These are phyloP conservation scores for Anolis carolinensis DNA, from an alignment of 2,113 vertebrate genomes.

Conservation along the genomic window DNA sequence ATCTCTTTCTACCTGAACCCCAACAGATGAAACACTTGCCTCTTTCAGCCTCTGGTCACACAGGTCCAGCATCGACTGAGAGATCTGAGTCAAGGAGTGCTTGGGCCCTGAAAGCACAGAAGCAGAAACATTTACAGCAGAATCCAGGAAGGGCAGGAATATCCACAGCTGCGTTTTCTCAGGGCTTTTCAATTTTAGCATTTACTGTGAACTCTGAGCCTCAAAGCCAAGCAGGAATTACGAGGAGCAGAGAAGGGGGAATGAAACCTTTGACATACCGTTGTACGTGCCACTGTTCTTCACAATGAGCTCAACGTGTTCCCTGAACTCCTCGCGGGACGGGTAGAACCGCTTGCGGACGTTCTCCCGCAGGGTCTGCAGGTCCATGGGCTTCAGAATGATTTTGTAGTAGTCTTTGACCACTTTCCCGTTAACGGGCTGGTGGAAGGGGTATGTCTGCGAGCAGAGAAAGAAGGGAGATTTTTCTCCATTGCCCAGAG, in stretches of 20 bases:
- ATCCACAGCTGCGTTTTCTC: not conserved
- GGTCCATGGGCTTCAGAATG: conserved; percentile 95
- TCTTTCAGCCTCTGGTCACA: conserved; percentile 96
- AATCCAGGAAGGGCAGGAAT: not conserved
- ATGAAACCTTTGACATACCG: conserved; percentile 69
- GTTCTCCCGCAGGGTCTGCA: conserved; percentile 95
- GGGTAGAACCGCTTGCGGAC: conserved; percentile 94
- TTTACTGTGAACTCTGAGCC: too few species aligned
- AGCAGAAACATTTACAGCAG: not conserved
- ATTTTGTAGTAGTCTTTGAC: conserved; percentile 99
- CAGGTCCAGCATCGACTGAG: conserved; percentile 94
- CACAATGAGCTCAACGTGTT: conserved; percentile 92
- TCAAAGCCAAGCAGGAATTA: too few species aligned
- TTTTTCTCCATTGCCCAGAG: too few species aligned
- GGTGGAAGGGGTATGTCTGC: conserved; percentile 97
- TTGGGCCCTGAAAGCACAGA: conserved; percentile 84
- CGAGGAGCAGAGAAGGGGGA: not conserved
- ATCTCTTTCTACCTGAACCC: not conserved
- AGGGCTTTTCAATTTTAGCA: not conserved
- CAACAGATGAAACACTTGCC: conserved; percentile 76
- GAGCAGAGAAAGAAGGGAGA: not conserved
- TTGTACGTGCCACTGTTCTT: conserved; percentile 97
- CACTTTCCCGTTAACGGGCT: conserved; percentile 94
- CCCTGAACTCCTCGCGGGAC: conserved; percentile 94
- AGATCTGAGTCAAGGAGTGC: conserved; percentile 96